Evolutionary conservation across 2,797 vertebrate genomes (phyloP).

Genomic region (Paramormyrops hopkinsi): DNA sequence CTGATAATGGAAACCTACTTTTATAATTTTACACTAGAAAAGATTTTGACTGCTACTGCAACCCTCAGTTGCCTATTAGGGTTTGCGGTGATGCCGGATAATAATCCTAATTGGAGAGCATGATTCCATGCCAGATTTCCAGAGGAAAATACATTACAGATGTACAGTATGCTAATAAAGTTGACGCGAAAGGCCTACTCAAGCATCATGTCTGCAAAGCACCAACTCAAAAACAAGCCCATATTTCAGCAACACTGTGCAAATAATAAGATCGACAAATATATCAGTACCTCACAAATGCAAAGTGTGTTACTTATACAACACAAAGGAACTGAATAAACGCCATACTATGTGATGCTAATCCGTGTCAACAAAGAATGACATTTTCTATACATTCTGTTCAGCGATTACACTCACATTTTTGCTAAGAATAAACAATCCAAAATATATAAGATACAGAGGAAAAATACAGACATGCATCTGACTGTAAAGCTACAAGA

Average conservation of each 20-base stretch:
- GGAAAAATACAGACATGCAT: not conserved
- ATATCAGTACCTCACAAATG: not conserved
- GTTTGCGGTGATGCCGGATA: not conserved
- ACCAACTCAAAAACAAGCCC: not conserved
- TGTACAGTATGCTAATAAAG: not conserved
- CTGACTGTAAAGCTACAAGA: not conserved
- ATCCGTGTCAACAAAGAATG: not conserved
- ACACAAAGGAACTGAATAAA: not conserved
- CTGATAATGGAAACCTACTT: not conserved
- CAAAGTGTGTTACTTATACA: not conserved
- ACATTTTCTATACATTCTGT: not conserved
- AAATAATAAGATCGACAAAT: not conserved
- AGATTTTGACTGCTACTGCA: not conserved
- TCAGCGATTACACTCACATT: not conserved
- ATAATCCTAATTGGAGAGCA: not conserved
- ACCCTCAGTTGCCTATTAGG: not conserved
- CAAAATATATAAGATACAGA: not conserved
- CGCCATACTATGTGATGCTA: not conserved
- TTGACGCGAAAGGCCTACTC: not conserved
- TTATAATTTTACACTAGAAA: not conserved
- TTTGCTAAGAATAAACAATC: not conserved
- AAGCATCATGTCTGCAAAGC: not conserved
- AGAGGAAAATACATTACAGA: not conserved
- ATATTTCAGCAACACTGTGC: not conserved
- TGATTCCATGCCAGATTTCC: not conserved